These are phyloP conservation scores for Trypoxylon attenuatum DNA, from an alignment of 2,888 invertebrate species.

Conservation along the genomic window DNA sequence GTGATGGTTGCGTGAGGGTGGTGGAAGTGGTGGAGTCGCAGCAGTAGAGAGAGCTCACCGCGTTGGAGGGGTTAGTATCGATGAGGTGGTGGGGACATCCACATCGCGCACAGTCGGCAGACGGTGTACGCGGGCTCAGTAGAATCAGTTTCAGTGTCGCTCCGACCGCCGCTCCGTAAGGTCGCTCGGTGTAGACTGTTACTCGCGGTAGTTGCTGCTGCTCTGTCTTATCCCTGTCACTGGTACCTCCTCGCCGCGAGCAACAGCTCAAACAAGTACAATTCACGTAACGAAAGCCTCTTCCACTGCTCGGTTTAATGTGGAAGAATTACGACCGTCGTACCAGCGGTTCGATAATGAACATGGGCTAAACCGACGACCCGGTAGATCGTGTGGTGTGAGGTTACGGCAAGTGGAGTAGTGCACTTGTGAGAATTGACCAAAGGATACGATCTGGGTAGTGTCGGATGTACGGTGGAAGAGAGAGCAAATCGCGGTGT, in stretches of 20 bases:
- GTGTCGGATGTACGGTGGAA: not conserved
- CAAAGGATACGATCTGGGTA: not conserved
- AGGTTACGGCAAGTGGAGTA: conserved; percentile 33
- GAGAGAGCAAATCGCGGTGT: conserved; percentile 6
- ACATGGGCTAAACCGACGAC: conserved; percentile 44
- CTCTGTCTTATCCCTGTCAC: not conserved
- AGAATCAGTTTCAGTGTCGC: conserved; percentile 68
- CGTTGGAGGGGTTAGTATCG: conserved; percentile 13
- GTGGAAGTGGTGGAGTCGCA: conserved; percentile 16
- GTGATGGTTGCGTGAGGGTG: conserved; percentile 25
- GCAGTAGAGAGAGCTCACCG: not conserved
- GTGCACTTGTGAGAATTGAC: conserved; percentile 8
- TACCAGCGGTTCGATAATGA: conserved; percentile 12
- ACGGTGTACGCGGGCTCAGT: conserved; percentile 66
- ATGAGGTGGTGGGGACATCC: conserved; percentile 50
- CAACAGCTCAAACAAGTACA: not conserved
- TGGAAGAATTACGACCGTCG: not conserved
- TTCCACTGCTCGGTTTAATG: too few species aligned
- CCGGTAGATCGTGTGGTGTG: not conserved
- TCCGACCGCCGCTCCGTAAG: conserved; percentile 66
- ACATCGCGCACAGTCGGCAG: conserved; percentile 60
- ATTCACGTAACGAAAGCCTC: too few species aligned
- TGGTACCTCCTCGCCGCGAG: too few species aligned
- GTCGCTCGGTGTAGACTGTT: conserved; percentile 36
- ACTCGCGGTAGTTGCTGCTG: conserved; percentile 7